phyloP scores from a whole-genome alignment of 2,888 invertebrate genomes.

The Tanypteryx hageni region DNA sequence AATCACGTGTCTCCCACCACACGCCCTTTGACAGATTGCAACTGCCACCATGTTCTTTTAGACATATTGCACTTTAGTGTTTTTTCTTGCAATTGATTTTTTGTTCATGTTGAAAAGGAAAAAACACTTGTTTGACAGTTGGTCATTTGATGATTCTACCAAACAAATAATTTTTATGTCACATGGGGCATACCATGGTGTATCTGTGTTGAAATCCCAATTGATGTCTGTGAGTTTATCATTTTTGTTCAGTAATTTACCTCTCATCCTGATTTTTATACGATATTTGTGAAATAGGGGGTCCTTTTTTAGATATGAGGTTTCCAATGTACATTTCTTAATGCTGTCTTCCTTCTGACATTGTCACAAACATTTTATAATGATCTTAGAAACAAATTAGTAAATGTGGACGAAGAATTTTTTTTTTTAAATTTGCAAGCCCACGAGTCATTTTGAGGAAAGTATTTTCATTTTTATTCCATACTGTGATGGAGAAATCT shows the following conservation, averaged over 20 bases:
- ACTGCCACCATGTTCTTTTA: constrained; percentile 60
- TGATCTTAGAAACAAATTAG: constrained; percentile 56
- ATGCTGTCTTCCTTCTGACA: constrained; percentile 64
- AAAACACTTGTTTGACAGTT: constrained; percentile 28
- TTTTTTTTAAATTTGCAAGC: constrained; percentile 63
- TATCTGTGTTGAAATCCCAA: constrained; percentile 53
- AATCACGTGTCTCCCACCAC: constrained; percentile 4
- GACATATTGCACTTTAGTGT: constrained; percentile 51
- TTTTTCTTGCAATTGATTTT: constrained; percentile 41
- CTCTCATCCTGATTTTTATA: constrained; percentile 45
- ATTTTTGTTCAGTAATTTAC: constrained; percentile 39
- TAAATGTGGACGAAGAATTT: constrained; percentile 29
- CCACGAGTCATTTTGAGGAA: constrained; percentile 58
- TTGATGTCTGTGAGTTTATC: constrained; percentile 13
- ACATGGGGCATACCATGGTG: constrained; percentile 58
- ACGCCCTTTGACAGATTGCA: constrained; percentile 9
- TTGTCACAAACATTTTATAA: constrained; percentile 60
- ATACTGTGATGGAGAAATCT: constrained; percentile 63
- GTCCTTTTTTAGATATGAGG: constrained; percentile 56
- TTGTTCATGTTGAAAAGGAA: constrained; percentile 57
- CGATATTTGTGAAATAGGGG: constrained; percentile 48
- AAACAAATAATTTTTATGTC: constrained; percentile 46
- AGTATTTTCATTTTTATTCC: constrained; percentile 63
- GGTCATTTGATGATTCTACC: constrained; percentile 31
- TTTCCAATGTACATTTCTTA: constrained; percentile 63